Percentiles rank a stretch among this genome's conserved stretches.
These are phyloP conservation scores for Drosophila formosana DNA, from an alignment of 2,888 invertebrate genomes.

Conservation along the genomic window DNA sequence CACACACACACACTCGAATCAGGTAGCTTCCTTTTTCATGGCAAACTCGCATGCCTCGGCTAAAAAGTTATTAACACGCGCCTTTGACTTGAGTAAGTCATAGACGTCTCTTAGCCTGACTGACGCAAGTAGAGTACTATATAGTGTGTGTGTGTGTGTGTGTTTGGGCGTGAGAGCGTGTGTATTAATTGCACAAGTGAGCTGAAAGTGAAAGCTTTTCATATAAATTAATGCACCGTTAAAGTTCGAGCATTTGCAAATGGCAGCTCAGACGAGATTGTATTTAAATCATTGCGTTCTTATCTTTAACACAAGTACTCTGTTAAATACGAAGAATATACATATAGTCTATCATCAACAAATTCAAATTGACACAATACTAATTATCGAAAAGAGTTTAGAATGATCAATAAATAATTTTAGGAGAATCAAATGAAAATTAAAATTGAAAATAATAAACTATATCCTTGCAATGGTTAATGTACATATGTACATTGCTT, in stretches of 20 bases:
- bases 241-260: background rate
- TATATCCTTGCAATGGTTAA: no score
- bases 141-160: background rate
- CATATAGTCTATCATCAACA: no score
- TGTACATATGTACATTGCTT: no score
- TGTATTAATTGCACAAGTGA: constrained; percentile 25
- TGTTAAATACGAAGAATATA: background rate
- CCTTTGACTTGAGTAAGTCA: constrained; percentile 72
- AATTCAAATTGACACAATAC: background rate
- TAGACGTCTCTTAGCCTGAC: constrained; percentile 44
- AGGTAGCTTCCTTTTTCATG: constrained; percentile 4
- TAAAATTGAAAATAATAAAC: no score
- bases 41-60: constrained; percentile 57
- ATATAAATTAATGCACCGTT: constrained; percentile 15
- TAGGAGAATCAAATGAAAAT: no score
- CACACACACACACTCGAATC: constrained; percentile 3
- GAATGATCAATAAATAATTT: no score
- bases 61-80: constrained; percentile 80
- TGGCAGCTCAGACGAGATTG: background rate
- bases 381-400: no score
- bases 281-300: background rate
- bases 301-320: background rate
- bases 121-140: background rate
- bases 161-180: constrained; percentile 4
- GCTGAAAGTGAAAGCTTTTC: constrained; percentile 22